Evolutionary conservation across 2,797 vertebrate genomes (phyloP), one percentile per base, ranked within the genome.

Genomic region (Leuciscus waleckii): DNA sequence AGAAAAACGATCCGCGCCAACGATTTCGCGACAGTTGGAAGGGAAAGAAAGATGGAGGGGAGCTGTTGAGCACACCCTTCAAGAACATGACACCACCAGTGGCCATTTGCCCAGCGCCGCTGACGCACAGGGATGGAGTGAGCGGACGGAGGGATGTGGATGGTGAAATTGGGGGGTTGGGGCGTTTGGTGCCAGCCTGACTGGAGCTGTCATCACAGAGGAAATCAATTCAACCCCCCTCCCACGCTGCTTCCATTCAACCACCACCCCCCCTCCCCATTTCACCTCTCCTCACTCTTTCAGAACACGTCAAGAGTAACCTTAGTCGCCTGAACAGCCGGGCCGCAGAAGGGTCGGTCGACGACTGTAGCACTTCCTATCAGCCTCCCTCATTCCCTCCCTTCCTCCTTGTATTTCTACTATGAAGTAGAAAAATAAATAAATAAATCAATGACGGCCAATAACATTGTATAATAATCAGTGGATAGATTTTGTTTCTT

Each of bases 191-290:
- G 97, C 97, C 97, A 96, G 97, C 92, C 97, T 97, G 97, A 95
- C 98, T 96, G 97, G 97, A 96, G 96, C 95, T 97, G 97, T 96
- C 96, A 95, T 96, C 93, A 93, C 96, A 96, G 95, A 96, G 94
- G 95, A 98, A 97, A 98, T 98, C 97, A 97, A 98, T 98, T 95
- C 94, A 90, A 92, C 92, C 92, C 94, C 29, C 91, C 90, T 91
- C 86, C 89, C 61, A 70, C 35, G 23, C 56, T 41, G 46, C 77
- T 86, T 91, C 87, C 78, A 85, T 84, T 78, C 82, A 81, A 81
- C 78, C 73, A 77, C 54, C 23, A 49, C 32, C 81, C 7, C 61
- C 32, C 51, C 37, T 26, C 39, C 58, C 54, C 74, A 56, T 83
- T 82, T 69, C 46, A 9, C 92, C 91, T 81, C 74, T 85, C 58